These are phyloP conservation scores for Syritta pipiens DNA, from an alignment of 2,888 invertebrate species.

Conservation along the genomic window DNA sequence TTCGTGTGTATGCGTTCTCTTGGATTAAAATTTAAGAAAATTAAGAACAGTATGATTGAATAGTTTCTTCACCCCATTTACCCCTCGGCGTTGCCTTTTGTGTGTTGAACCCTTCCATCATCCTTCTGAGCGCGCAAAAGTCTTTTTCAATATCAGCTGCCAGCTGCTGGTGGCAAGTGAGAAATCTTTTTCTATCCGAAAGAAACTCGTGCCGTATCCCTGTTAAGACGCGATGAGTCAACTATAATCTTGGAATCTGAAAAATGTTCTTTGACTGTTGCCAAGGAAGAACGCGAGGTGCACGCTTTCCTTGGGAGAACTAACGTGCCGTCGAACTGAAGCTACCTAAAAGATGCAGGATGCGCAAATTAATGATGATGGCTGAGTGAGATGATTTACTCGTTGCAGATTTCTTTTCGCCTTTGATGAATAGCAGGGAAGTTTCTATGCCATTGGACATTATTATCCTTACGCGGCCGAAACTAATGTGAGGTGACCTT, in stretches of 20 bases:
- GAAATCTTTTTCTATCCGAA: conserved; percentile 19
- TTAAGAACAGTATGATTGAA: conserved; percentile 34
- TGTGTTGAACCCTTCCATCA: conserved; percentile 4
- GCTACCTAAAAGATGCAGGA: too few species aligned
- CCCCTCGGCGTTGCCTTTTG: not conserved
- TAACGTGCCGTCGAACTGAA: too few species aligned
- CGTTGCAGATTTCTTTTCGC: conserved; percentile 5
- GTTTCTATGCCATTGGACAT: conserved; percentile 9
- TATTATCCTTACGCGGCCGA: conserved; percentile 23
- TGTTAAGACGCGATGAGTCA: conserved; percentile 41
- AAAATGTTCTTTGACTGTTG: conserved; percentile 6
- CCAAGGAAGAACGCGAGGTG: conserved; percentile 12
- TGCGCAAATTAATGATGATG: conserved; percentile 54
- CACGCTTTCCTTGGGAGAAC: too few species aligned
- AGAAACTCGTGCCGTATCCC: conserved; percentile 7
- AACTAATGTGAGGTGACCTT: conserved; percentile 55
- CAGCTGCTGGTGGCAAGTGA: conserved; percentile 53
- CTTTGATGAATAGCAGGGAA: conserved; percentile 24
- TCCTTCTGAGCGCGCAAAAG: not conserved
- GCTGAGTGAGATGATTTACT: conserved; percentile 45
- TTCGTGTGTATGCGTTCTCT: not conserved
- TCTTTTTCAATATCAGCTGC: conserved; percentile 25
- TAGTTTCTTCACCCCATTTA: conserved; percentile 1
- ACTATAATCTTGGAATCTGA: not conserved
- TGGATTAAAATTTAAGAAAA: conserved; percentile 33